Evolutionary conservation across 1,140 invertebrate species (phyloP), one percentile per base, ranked within the genome.

Genomic region (Amyelois transitella): DNA sequence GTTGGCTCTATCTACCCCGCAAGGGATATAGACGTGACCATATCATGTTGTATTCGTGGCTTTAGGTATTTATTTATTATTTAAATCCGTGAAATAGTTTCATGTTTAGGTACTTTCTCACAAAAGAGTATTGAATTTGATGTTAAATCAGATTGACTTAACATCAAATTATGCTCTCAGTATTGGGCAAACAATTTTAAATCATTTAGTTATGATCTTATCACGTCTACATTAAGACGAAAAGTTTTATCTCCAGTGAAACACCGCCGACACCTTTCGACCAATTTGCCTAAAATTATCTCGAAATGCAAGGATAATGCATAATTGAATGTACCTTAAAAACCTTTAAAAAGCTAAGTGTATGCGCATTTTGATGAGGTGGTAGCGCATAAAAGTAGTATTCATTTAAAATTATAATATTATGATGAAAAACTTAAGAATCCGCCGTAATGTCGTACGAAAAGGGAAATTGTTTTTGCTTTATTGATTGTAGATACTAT

Each of bases 371-470:
- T 64, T 60, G 43, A 60, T 60, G 51, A 64, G 43, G 38, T 47
- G 52, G 58, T n/a, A 64, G 57, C 53, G 51, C 58, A 60, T 60
- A 60, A 61, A 64, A 54, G 56, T 14, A 55, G 51, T 54, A 25
- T 60, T 57, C 45, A 64, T 64, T 64, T 64, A 64, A 64, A 64
- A 56, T 52, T 64, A 59, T 43, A 64, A 64, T 59, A 50, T 58
- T 21, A n/a, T n/a, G 0, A n/a, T 3, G n/a, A 48, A 48, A 48
- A 48, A 48, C 6, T 48, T 7, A 21, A 21, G 32, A 38, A 38
- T 38, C 43, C 51, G 32, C 25, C 25, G 38, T 51, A 51, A 38
- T 51, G 50, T 51, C 38, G 10, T 18, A n/a, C 21, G 25, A 28
- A 51, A 50, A 51, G 50, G 22, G 25, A 28, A 8, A 28, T 28